A percentile compares a stretch with the other conserved stretches of the same genome.
Conservation (phyloP, 2,888 invertebrate species). For the Drosophila yooni region DNA sequence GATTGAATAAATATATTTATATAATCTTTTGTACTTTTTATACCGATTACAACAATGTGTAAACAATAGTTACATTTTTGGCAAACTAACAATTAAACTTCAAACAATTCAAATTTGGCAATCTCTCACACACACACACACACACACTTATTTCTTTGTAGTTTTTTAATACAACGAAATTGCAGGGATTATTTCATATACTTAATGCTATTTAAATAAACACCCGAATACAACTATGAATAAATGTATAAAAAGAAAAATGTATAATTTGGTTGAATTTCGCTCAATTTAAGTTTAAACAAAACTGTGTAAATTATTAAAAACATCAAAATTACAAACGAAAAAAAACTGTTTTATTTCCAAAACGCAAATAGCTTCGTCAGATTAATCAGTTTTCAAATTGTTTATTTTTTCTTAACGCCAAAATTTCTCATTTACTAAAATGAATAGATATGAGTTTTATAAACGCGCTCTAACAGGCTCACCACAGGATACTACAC, state of each 20-base stretch:
- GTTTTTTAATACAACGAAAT: constrained; percentile 77
- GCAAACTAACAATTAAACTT: constrained; percentile 54
- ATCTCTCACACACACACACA: constrained; percentile 42
- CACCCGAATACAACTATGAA: constrained; percentile 34
- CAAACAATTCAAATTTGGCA: constrained; percentile 65
- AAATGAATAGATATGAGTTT: constrained; percentile 3
- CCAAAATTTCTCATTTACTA: not conserved
- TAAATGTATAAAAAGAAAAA: constrained; percentile 49
- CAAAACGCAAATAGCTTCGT: not conserved
- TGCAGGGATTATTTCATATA: constrained; percentile 82
- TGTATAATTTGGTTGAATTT: constrained; percentile 39
- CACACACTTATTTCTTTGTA: constrained; percentile 52
- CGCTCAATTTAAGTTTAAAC: constrained; percentile 32
- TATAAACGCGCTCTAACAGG: not conserved
- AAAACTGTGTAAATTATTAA: constrained; percentile 43
- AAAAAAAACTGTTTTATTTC: constrained; percentile 4
- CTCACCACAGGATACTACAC: not conserved
- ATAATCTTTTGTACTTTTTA: constrained; percentile 70
- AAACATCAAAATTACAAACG: constrained; percentile 36
- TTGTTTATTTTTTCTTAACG: not conserved
- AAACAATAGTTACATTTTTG: constrained; percentile 68
- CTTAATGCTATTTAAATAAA: constrained; percentile 41
- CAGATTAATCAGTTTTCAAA: not conserved
- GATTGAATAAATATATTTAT: constrained; percentile 61
- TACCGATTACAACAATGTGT: constrained; percentile 46